Percentiles rank a stretch among this genome's conserved stretches.
phyloP scores from a whole-genome alignment of 2,797 vertebrate genomes.

The Allobates femoralis region DNA sequence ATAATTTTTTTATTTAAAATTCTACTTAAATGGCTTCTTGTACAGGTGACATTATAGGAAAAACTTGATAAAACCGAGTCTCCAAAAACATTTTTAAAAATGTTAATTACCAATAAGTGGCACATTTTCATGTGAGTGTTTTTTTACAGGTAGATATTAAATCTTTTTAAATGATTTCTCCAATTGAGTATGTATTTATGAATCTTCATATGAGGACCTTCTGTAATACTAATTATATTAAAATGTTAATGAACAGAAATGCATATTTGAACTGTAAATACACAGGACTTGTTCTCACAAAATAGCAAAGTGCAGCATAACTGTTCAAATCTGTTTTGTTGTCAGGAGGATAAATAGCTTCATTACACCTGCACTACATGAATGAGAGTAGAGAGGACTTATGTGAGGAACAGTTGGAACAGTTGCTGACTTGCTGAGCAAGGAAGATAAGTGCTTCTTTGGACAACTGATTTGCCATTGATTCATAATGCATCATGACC shows the following conservation, averaged over 20 bases:
- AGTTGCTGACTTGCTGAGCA: constrained; percentile 74
- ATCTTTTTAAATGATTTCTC: too few species aligned
- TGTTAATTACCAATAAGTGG: too few species aligned
- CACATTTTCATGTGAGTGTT: too few species aligned
- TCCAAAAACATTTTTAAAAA: too few species aligned
- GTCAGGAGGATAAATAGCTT: constrained; percentile 73
- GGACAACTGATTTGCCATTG: constrained; percentile 76
- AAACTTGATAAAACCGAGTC: too few species aligned
- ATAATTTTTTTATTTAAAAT: too few species aligned
- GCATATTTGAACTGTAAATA: background rate
- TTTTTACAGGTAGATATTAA: too few species aligned
- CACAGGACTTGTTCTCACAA: background rate
- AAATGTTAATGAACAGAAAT: background rate
- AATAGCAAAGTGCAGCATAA: constrained; percentile 57
- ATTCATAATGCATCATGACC: constrained; percentile 71
- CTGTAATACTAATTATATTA: background rate
- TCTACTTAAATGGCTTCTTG: too few species aligned
- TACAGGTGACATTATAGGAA: too few species aligned
- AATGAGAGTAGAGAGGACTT: constrained; percentile 66
- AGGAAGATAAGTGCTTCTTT: constrained; percentile 68
- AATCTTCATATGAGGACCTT: too few species aligned
- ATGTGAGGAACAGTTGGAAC: constrained; percentile 66
- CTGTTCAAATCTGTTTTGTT: constrained; percentile 68
- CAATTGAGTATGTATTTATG: too few species aligned
- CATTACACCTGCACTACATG: constrained; percentile 71